Conservation (phyloP, 2,797 vertebrate species). For the Heliangelus exortis region DNA sequence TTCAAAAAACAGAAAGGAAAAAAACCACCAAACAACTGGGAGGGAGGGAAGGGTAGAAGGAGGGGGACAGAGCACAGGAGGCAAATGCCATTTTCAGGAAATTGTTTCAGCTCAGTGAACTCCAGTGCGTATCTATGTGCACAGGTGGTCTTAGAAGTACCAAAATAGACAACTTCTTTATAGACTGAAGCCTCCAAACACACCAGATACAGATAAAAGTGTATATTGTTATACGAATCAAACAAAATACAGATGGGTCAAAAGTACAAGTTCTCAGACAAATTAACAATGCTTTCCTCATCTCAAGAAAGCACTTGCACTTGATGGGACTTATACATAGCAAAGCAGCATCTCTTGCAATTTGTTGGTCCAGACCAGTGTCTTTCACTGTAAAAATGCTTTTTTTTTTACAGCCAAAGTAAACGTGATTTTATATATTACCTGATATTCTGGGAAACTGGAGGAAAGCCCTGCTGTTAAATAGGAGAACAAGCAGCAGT, state of each 20-base stretch:
- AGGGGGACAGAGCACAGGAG: too few species aligned
- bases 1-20: neutral
- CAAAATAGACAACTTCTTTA: neutral
- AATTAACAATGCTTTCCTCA: neutral
- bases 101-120: neutral
- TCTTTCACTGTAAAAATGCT: neutral
- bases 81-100: neutral
- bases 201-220: neutral
- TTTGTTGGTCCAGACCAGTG: neutral
- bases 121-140: neutral
- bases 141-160: neutral
- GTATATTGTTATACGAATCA: neutral
- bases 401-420: neutral
- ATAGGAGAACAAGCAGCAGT: neutral
- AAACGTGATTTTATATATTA: neutral
- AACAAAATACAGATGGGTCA: neutral
- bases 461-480: neutral
- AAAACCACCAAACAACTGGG: too few species aligned
- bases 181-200: neutral
- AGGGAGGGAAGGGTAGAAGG: fast-evolving
- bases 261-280: neutral
- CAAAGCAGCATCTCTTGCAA: neutral
- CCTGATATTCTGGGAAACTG: neutral
- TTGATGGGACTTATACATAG: fast-evolving
- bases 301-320: neutral